These are phyloP conservation scores for Dreissena rostriformis DNA, from an alignment of 1,140 invertebrate species.

Conservation along the genomic window DNA sequence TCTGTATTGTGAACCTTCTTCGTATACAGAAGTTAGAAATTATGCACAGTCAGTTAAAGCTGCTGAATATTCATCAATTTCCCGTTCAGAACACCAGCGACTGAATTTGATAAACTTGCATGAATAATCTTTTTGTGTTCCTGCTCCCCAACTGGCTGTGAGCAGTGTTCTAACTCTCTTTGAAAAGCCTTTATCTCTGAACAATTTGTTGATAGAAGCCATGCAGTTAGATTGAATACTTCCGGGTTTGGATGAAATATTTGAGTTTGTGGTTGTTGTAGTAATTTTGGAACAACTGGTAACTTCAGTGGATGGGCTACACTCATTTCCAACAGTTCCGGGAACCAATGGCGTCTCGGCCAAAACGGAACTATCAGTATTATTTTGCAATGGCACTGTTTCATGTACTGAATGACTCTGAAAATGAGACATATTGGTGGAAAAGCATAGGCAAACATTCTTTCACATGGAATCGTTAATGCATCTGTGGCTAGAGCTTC, in stretches of 20 bases:
- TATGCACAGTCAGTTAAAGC: slow-evolving; percentile 22
- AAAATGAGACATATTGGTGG: slow-evolving; percentile 46
- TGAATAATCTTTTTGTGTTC: slow-evolving; percentile 44
- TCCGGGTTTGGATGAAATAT: slow-evolving; percentile 42
- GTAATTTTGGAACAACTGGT: slow-evolving; percentile 22
- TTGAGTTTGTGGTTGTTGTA: slow-evolving; percentile 22
- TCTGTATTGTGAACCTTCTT: slow-evolving; percentile 13
- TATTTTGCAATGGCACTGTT: slow-evolving; percentile 46
- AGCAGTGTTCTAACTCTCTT: slow-evolving; percentile 37
- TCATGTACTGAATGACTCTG: slow-evolving; percentile 47
- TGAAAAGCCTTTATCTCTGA: slow-evolving; percentile 30
- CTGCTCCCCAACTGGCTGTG: slow-evolving; percentile 28
- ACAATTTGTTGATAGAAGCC: slow-evolving; percentile 39
- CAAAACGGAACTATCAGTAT: slow-evolving; percentile 59
- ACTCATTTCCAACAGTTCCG: slow-evolving; percentile 13
- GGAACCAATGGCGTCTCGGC: slow-evolving; percentile 31
- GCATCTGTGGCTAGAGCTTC: slow-evolving; percentile 50
- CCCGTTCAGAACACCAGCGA: slow-evolving; percentile 41
- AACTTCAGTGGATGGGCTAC: slow-evolving; percentile 20
- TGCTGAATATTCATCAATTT: slow-evolving; percentile 28
- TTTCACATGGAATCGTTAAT: slow-evolving; percentile 51
- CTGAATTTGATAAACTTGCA: slow-evolving; percentile 29
- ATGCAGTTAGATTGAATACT: slow-evolving; percentile 29
- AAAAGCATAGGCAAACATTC: slow-evolving; percentile 55
- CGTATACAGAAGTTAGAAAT: slow-evolving; percentile 4